phyloP scores from a whole-genome alignment of 1,140 invertebrate genomes.

The Arctopsyche grandis region DNA sequence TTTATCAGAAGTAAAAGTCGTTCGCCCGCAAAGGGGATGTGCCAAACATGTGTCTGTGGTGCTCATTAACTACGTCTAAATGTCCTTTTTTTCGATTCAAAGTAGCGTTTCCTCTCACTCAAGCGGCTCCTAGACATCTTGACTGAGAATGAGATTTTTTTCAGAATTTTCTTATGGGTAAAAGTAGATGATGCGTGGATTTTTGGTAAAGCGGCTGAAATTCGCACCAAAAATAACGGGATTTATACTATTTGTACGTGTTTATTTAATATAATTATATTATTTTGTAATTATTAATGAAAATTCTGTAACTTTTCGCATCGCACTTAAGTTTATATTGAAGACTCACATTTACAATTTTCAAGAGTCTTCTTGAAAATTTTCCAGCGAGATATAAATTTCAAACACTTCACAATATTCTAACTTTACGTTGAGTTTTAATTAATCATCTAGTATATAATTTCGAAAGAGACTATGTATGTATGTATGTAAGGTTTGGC shows the following conservation, averaged over 20 bases:
- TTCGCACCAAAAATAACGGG: background rate
- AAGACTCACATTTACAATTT: too few species aligned
- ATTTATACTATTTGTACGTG: background rate
- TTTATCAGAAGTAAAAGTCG: constrained; percentile 53
- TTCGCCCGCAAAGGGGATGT: constrained; percentile 50
- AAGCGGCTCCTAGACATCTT: constrained; percentile 44
- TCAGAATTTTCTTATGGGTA: background rate
- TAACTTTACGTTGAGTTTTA: too few species aligned
- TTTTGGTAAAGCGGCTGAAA: background rate
- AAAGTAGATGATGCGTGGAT: background rate
- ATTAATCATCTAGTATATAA: too few species aligned
- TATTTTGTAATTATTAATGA: too few species aligned
- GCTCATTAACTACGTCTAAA: constrained; percentile 52
- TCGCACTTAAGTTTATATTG: background rate
- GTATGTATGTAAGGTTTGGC: too few species aligned
- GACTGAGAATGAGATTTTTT: constrained; percentile 46
- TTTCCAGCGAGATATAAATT: too few species aligned
- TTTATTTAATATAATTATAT: background rate
- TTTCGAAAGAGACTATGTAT: too few species aligned
- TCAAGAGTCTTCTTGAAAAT: too few species aligned
- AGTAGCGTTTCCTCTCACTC: background rate
- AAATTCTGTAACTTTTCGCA: background rate
- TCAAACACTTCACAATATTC: too few species aligned
- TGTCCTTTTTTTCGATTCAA: constrained; percentile 47
- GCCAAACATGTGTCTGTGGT: constrained; percentile 52